These are phyloP conservation scores for Callosobruchus maculatus DNA, from an alignment of 2,888 invertebrate species.

Conservation along the genomic window DNA sequence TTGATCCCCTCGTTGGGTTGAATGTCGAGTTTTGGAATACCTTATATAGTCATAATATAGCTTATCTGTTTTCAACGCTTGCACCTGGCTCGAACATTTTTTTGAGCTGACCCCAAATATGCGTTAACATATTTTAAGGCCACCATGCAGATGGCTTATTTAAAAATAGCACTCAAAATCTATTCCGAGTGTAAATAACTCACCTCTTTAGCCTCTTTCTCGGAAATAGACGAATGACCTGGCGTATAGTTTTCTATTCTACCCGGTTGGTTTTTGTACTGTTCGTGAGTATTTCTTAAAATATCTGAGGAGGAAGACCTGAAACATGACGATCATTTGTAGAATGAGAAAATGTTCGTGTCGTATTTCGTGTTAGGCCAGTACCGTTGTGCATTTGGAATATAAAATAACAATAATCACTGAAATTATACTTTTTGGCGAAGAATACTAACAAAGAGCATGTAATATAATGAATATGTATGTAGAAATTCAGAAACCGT, in stretches of 20 bases:
- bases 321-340: constrained; percentile 22
- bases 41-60: too few species aligned
- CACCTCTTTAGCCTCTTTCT: constrained; percentile 85
- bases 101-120: too few species aligned
- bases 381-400: too few species aligned
- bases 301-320: constrained; percentile 58
- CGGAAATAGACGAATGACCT: constrained; percentile 86
- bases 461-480: too few species aligned
- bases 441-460: too few species aligned
- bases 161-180: neutral
- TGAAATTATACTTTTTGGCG: too few species aligned
- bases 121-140: neutral
- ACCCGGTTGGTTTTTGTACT: constrained; percentile 84
- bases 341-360: neutral
- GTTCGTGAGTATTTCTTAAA: constrained; percentile 60
- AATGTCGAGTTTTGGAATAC: too few species aligned
- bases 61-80: neutral
- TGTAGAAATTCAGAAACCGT: too few species aligned
- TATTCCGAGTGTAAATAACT: constrained; percentile 13
- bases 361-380: too few species aligned
- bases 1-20: too few species aligned
- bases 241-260: constrained; percentile 93
- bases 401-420: too few species aligned
- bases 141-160: neutral
- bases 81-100: too few species aligned